A percentile compares a stretch with the other conserved stretches of the same genome.
Conservation (phyloP, 1,140 invertebrate species). For the Antheraea pernyi region DNA sequence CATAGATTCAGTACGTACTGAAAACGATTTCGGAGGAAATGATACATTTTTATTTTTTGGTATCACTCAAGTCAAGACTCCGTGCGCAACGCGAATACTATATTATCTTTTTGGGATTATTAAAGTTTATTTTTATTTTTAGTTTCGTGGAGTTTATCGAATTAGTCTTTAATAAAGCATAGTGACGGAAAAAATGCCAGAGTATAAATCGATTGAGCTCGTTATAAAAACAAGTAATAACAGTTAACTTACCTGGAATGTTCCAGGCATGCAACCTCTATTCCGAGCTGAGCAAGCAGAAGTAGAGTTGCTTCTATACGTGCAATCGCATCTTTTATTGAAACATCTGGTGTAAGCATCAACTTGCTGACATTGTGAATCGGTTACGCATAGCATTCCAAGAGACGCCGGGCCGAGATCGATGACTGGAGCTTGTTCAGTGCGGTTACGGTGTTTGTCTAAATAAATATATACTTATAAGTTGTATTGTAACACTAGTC, state of each 20-base stretch:
- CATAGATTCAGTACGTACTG: not conserved
- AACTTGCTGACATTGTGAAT: conserved; percentile 88
- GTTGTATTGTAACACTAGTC: not conserved
- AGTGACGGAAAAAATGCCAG: not conserved
- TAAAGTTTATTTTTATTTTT: not conserved
- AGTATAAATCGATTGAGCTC: too few species aligned
- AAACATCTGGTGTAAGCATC: conserved; percentile 89
- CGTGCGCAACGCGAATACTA: not conserved
- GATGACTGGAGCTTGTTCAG: conserved; percentile 37
- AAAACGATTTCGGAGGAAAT: not conserved
- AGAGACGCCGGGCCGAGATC: conserved; percentile 84
- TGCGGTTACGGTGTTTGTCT: conserved; percentile 66
- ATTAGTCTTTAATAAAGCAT: not conserved
- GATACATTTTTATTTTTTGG: not conserved
- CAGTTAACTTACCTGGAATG: conserved; percentile 86
- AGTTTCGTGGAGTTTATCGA: not conserved
- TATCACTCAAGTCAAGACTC: not conserved
- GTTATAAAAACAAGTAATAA: not conserved
- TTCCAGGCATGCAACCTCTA: conserved; percentile 89
- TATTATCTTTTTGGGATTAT: not conserved
- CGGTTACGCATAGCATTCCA: conserved; percentile 86
- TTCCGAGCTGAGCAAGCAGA: conserved; percentile 84
- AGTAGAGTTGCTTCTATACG: conserved; percentile 76
- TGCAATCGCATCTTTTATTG: conserved; percentile 90
- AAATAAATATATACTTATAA: conserved; percentile 23